Conservation (phyloP, 2,113 vertebrate species). For the Upupa epops region DNA sequence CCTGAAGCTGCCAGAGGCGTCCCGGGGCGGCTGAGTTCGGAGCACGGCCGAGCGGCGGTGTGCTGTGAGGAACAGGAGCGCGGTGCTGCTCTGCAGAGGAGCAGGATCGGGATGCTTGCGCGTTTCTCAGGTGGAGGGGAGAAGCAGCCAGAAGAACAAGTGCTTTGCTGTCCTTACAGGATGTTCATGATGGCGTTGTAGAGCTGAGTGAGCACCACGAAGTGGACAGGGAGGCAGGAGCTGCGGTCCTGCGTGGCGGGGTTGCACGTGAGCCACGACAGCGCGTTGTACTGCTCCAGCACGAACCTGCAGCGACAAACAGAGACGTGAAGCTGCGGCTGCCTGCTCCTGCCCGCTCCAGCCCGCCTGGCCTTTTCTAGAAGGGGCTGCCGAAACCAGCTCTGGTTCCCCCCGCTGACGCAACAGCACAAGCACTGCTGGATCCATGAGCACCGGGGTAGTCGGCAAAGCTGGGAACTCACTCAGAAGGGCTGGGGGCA, state of each 20-base stretch:
- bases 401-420: neutral
- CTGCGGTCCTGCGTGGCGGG: conserved; percentile 97
- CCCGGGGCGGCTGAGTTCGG: conserved; percentile 15
- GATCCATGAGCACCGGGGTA: fast-evolving
- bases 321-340: neutral
- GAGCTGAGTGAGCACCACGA: conserved; percentile 96
- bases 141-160: conserved; percentile 64
- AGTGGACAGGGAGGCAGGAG: conserved; percentile 97
- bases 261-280: conserved; percentile 93
- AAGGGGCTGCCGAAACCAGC: neutral
- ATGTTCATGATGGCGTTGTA: conserved; percentile 98
- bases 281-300: conserved; percentile 91
- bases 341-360: neutral
- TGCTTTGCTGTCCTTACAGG: conserved; percentile 79
- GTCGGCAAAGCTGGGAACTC: neutral
- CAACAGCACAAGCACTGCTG: neutral
- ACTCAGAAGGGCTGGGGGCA: neutral
- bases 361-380: neutral
- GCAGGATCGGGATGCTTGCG: conserved; percentile 17
- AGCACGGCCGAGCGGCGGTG: conserved; percentile 59
- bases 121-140: conserved; percentile 43
- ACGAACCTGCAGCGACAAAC: conserved; percentile 85
- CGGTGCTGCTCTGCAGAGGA: conserved; percentile 63
- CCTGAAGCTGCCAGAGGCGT: conserved; percentile 64
- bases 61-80: conserved; percentile 59